Evolutionary conservation across 2,113 vertebrate species (phyloP).

Genomic region (Lophotis ruficrista): DNA sequence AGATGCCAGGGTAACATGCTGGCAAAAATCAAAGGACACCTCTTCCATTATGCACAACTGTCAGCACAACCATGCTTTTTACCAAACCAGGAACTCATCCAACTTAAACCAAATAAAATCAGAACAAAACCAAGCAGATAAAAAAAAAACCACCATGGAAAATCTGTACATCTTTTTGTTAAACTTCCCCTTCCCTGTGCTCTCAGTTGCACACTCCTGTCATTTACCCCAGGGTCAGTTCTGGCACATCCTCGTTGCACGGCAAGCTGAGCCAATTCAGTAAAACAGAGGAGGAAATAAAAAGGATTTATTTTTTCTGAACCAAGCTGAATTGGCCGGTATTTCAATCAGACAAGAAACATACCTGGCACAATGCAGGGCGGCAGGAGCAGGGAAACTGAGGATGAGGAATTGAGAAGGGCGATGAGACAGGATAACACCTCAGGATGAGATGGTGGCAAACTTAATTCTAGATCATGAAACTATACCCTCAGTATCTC

Average conservation of each 20-base stretch:
- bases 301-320: not conserved
- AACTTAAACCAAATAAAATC: not conserved
- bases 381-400: conserved; percentile 4
- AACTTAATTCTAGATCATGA: not conserved
- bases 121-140: not conserved
- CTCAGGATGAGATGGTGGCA: not conserved
- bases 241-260: not conserved
- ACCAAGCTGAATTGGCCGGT: not conserved
- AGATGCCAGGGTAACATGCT: not conserved
- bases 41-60: not conserved
- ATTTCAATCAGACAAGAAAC: not conserved
- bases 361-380: not conserved
- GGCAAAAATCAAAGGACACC: not conserved
- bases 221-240: not conserved
- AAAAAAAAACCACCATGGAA: not conserved
- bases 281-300: not conserved
- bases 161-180: not conserved
- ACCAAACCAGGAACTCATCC: not conserved
- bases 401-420: conserved; percentile 47
- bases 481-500: not conserved
- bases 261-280: not conserved
- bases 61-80: fast-evolving
- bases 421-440: not conserved
- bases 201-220: not conserved
- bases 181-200: not conserved